Conservation (phyloP, 1,140 invertebrate species). For the Pseudomyrmex gracilis region DNA sequence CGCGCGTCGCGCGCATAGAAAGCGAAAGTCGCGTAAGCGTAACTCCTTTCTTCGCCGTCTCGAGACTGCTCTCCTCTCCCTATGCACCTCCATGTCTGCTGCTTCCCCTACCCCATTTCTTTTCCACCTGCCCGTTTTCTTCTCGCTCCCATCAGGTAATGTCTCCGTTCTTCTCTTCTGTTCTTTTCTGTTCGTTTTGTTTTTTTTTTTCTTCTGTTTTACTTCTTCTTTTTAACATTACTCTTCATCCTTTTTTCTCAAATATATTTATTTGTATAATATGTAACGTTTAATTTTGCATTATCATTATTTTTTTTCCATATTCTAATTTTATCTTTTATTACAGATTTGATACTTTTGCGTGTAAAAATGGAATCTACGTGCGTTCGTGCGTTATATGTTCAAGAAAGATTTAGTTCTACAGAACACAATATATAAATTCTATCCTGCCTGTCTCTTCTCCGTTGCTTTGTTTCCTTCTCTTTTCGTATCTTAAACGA, state of each 20-base stretch:
- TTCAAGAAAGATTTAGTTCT: neutral
- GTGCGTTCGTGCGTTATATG: neutral
- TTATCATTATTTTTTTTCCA: too few relatives aligned
- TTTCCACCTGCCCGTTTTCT: constrained; percentile 45
- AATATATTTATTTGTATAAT: neutral
- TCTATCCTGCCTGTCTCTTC: constrained; percentile 1
- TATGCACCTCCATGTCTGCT: constrained; percentile 3
- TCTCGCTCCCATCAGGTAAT: constrained; percentile 56
- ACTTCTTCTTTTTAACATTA: neutral
- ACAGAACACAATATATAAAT: constrained; percentile 27
- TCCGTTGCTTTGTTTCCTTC: constrained; percentile 31
- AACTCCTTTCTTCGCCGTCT: constrained; percentile 76
- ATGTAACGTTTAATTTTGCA: too few relatives aligned
- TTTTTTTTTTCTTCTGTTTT: neutral
- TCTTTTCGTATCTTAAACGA: neutral
- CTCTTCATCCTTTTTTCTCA: neutral
- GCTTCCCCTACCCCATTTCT: constrained; percentile 42
- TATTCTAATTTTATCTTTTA: too few relatives aligned
- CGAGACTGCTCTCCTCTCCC: constrained; percentile 63
- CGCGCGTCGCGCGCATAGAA: constrained; percentile 79
- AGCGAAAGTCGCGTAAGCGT: constrained; percentile 80
- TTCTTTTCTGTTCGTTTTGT: neutral
- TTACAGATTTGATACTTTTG: neutral
- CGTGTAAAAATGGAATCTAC: neutral
- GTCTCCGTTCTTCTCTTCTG: neutral